Percentiles rank a stretch among this genome's conserved stretches.
Evolutionary conservation across 2,888 invertebrate species (phyloP).

Genomic region (Laspeyria flexula): DNA sequence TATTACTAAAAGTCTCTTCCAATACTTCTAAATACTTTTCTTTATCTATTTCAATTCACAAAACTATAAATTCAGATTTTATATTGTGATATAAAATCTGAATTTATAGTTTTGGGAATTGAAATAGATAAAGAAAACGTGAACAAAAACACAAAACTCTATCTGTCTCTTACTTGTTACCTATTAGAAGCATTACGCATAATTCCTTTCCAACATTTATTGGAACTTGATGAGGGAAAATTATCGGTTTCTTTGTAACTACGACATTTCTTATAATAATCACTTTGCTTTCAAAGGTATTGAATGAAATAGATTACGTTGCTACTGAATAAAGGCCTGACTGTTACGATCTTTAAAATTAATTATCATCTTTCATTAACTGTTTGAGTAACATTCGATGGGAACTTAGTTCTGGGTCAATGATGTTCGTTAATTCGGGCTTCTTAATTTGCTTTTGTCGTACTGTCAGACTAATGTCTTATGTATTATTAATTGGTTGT

Average conservation of each 20-base stretch:
- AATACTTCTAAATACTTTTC: background rate
- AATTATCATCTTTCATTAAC: conserved; percentile 65
- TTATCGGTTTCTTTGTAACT: conserved; percentile 65
- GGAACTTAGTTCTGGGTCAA: conserved; percentile 64
- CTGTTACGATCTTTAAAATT: conserved; percentile 55
- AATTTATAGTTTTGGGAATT: no score
- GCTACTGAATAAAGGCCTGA: conserved; percentile 41
- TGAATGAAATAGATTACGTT: conserved; percentile 37
- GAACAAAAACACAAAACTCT: conserved; percentile 52
- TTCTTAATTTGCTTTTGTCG: conserved; percentile 58
- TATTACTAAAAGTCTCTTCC: background rate
- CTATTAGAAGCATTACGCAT: conserved; percentile 51
- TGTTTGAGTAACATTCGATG: conserved; percentile 56
- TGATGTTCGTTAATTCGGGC: conserved; percentile 63
- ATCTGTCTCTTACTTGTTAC: conserved; percentile 53
- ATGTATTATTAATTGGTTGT: conserved; percentile 54
- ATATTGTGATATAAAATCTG: no score
- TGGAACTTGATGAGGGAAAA: conserved; percentile 62
- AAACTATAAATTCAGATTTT: no score
- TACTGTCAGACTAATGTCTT: conserved; percentile 46
- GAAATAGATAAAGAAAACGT: conserved; percentile 13
- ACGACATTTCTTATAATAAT: conserved; percentile 55
- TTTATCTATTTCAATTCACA: background rate
- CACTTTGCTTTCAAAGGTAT: conserved; percentile 42
- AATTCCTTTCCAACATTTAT: conserved; percentile 52